Conservation (phyloP, 2,888 invertebrate species). For the Harmothoe impar region DNA sequence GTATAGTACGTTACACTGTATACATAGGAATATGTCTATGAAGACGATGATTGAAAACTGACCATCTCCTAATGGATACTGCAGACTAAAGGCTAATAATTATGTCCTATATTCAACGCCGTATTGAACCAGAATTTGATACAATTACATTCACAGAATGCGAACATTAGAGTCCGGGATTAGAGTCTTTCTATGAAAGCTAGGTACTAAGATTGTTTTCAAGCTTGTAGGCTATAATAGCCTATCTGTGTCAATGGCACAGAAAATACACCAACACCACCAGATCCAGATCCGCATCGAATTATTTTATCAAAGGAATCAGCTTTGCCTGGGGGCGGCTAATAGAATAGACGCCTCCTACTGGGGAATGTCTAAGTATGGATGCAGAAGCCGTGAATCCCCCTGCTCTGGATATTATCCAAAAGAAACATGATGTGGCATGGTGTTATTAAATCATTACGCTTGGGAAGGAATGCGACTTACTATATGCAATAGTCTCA, state of each 20-base stretch:
- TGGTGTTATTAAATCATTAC: constrained; percentile 41
- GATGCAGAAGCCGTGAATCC: not conserved
- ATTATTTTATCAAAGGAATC: constrained; percentile 35
- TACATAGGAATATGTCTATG: too few relatives aligned
- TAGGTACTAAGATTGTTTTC: too few relatives aligned
- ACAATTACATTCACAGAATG: too few relatives aligned
- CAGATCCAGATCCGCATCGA: not conserved
- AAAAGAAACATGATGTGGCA: constrained; percentile 53
- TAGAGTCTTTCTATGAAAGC: too few relatives aligned
- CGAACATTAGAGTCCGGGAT: too few relatives aligned
- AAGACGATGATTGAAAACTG: too few relatives aligned
- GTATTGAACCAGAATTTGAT: too few relatives aligned
- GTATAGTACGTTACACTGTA: too few relatives aligned
- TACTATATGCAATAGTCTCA: constrained; percentile 17
- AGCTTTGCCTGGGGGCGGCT: not conserved
- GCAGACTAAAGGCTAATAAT: too few relatives aligned
- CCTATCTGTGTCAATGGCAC: not conserved
- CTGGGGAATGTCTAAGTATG: not conserved
- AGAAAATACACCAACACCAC: not conserved
- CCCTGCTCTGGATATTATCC: constrained; percentile 1
- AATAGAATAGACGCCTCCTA: not conserved
- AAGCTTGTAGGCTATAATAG: not conserved
- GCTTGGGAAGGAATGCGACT: constrained; percentile 4
- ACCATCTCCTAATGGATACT: too few relatives aligned
- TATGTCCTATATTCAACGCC: too few relatives aligned